Base-by-base conservation (phyloP, 2,113 vertebrate species). In the Microcebus murinus region DNA sequence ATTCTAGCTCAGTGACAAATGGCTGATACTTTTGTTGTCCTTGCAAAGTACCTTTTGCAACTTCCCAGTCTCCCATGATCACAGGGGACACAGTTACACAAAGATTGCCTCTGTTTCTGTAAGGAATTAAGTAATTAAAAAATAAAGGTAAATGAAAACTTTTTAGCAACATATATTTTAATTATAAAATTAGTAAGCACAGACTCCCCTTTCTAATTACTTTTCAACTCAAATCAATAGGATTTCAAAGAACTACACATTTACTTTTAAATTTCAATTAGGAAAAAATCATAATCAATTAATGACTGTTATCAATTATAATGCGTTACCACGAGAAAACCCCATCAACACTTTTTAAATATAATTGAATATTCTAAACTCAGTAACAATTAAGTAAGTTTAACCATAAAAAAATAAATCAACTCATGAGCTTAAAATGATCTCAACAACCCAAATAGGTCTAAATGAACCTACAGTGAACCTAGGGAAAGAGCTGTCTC, bases 41-140 rank as follows among this genome's bases (percentile, higher is more conserved):
- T 82, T 95, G 71, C 31, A 81, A 93, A 93, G 50, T 67, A 70
- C 6, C 42, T 65, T 74, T 80, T 80, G 36, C 50, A 87, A 71
- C 20, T 71, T 80, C 50, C 50, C 14, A 52, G 9, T 57, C 77
- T 85, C 73, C 59, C 9, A 18, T 61, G 21, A 67, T 87, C 50
- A 95, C 17, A 65, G 71, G 55, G 48, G 36, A 39, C 27, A 74
- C 31, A 70, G 83, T 59, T 76, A 83, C 21, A 18, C 55, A 95
- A 92, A 68, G 29, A 93, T 14, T 48, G 45, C 29, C 15, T 93
- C 50, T 65, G 14, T 71, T 79, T 90, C 85, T 80, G 81, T 45
- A 92, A 73, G 31, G 91, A 96, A 96, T 57, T 55, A 86, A 96
- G 8, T 59, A 91, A 94, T 95, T 89, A 94, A 36, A 65, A 92